These are phyloP conservation scores for Gobio occitaniae DNA, from an alignment of 2,797 vertebrate genomes.

Conservation along the genomic window DNA sequence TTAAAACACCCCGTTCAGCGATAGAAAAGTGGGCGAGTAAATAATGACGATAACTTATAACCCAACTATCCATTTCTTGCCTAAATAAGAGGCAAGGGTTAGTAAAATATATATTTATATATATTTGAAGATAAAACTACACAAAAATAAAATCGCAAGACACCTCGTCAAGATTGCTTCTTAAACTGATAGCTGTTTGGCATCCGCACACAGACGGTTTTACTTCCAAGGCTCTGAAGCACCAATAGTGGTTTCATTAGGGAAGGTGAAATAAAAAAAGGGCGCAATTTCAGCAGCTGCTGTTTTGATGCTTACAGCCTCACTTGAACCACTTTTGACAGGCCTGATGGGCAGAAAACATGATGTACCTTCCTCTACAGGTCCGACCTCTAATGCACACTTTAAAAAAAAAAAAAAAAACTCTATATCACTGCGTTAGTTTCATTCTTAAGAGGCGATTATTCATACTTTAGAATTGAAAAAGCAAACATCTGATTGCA, in stretches of 20 bases:
- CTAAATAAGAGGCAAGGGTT: conserved; percentile 16
- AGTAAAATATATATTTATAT: conserved; percentile 7
- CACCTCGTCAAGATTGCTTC: background rate
- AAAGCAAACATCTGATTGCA: background rate
- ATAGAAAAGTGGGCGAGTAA: background rate
- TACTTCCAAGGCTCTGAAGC: conserved; percentile 31
- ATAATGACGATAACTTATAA: background rate
- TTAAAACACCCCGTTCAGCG: background rate
- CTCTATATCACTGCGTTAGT: conserved; percentile 73
- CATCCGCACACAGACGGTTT: conserved; percentile 21
- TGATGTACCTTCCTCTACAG: conserved; percentile 15
- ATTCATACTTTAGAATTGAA: conserved; percentile 61
- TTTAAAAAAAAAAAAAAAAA: conserved; percentile 57
- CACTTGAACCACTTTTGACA: background rate
- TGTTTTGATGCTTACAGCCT: background rate
- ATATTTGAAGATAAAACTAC: conserved; percentile 20
- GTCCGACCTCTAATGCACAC: background rate
- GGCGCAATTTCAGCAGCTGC: background rate
- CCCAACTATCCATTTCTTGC: conserved; percentile 7
- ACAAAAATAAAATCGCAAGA: conserved; percentile 21
- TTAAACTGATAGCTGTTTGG: conserved; percentile 25
- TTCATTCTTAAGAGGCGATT: conserved; percentile 32
- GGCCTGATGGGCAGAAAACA: background rate
- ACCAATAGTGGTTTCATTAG: conserved; percentile 47
- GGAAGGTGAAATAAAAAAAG: conserved; percentile 52